These are phyloP conservation scores for Xenops minutus DNA, from an alignment of 2,797 vertebrate genomes.

Conservation along the genomic window DNA sequence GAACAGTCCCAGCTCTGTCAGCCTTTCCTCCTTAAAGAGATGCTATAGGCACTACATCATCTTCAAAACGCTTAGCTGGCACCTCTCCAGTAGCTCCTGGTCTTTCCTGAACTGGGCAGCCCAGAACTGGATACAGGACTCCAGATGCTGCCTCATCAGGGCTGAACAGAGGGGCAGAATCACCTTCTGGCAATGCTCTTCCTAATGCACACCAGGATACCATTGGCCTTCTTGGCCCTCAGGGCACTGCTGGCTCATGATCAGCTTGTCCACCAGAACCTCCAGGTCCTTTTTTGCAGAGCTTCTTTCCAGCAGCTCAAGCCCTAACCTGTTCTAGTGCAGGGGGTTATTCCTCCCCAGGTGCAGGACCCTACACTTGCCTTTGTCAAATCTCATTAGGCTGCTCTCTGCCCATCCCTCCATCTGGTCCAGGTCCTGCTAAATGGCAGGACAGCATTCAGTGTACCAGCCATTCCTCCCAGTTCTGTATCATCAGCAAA, in stretches of 20 bases:
- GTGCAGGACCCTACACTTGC: not conserved
- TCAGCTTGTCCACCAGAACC: not conserved
- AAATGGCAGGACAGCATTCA: not conserved
- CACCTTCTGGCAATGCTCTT: not conserved
- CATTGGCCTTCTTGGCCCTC: not conserved
- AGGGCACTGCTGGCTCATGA: not conserved
- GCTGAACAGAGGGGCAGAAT: not conserved
- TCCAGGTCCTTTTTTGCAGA: not conserved
- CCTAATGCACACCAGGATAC: not conserved
- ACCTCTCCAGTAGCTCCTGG: not conserved
- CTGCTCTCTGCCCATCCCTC: not conserved
- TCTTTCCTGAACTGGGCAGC: not conserved
- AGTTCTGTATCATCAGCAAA: not conserved
- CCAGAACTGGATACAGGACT: not conserved
- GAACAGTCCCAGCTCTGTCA: not conserved
- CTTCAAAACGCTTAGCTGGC: not conserved
- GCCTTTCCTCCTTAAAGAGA: not conserved
- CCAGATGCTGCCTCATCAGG: not conserved
- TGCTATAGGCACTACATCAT: not conserved
- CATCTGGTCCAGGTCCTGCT: not conserved
- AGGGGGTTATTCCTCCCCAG: not conserved
- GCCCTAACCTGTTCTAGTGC: not conserved
- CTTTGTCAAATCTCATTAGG: not conserved
- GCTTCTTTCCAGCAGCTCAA: not conserved
- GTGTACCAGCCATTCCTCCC: not conserved